These are phyloP conservation scores for Neodiprion virginianus DNA, from an alignment of 1,140 invertebrate genomes.

Conservation along the genomic window DNA sequence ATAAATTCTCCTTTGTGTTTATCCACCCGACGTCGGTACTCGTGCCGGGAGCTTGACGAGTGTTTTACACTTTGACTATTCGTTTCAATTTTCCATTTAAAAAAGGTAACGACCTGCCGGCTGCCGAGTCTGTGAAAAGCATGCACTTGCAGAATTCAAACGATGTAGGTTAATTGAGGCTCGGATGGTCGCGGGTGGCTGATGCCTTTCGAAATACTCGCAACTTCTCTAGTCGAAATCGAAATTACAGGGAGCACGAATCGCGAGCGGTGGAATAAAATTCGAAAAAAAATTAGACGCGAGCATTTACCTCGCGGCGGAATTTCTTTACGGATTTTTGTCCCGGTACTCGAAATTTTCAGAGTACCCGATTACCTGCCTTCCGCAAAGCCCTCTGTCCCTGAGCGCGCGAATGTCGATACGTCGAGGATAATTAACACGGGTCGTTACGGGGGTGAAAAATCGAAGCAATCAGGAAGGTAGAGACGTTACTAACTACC, in stretches of 20 bases:
- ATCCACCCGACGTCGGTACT: not conserved
- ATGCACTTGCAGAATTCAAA: not conserved
- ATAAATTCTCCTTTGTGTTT: not conserved
- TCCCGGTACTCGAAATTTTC: not conserved
- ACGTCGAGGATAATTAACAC: not conserved
- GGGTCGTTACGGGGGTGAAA: conserved; percentile 32
- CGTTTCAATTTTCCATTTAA: not conserved
- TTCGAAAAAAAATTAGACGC: too few species aligned
- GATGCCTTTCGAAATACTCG: too few species aligned
- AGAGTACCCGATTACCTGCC: not conserved
- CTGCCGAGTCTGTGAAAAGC: too few species aligned
- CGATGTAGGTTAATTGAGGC: not conserved
- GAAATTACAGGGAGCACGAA: too few species aligned
- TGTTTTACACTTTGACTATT: not conserved
- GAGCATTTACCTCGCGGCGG: too few species aligned
- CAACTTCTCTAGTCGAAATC: too few species aligned
- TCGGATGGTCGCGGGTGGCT: too few species aligned
- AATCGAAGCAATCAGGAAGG: conserved; percentile 45
- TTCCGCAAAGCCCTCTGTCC: too few species aligned
- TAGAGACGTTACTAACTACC: conserved; percentile 45
- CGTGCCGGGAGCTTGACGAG: not conserved
- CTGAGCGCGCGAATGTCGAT: not conserved
- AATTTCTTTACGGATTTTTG: not conserved
- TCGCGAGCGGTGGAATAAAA: too few species aligned
- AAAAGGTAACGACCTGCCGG: too few species aligned